phyloP scores from a whole-genome alignment of 1,140 invertebrate genomes.

The Homarus americanus region DNA sequence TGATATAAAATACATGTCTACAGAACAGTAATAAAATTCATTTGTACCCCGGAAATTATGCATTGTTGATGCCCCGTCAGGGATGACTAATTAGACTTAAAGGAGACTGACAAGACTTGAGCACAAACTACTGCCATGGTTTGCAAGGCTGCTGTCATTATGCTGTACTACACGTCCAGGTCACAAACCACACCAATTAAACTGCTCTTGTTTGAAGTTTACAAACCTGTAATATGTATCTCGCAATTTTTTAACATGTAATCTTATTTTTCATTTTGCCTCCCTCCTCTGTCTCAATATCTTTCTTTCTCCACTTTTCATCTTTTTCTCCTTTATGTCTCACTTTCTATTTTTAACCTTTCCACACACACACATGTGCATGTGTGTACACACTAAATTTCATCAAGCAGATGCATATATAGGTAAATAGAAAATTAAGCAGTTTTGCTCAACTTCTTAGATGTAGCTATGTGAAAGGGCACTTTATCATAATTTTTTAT shows the following conservation, averaged over 20 bases:
- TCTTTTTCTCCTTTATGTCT: background rate
- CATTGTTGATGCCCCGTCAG: background rate
- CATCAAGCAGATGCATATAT: constrained; percentile 3
- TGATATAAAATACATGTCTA: no score
- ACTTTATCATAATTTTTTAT: constrained; percentile 31
- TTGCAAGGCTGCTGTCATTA: constrained; percentile 52
- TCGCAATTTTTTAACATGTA: background rate
- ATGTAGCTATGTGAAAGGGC: constrained; percentile 33
- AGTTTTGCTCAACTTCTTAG: constrained; percentile 45
- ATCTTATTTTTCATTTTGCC: background rate
- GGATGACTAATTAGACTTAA: background rate
- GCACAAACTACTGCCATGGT: constrained; percentile 56
- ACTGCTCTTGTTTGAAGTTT: background rate
- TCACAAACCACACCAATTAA: background rate
- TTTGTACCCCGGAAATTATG: background rate
- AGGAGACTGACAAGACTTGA: constrained; percentile 24
- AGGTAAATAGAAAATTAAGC: constrained; percentile 5
- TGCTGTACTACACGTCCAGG: constrained; percentile 24
- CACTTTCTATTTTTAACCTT: background rate
- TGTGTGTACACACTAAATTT: background rate
- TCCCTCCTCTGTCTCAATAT: background rate
- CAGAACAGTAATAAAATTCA: background rate
- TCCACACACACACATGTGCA: constrained; percentile 4
- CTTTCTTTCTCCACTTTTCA: background rate
- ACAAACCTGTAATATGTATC: background rate